Conservation (phyloP, 2,113 vertebrate species). For the Terrapene triunguis region DNA sequence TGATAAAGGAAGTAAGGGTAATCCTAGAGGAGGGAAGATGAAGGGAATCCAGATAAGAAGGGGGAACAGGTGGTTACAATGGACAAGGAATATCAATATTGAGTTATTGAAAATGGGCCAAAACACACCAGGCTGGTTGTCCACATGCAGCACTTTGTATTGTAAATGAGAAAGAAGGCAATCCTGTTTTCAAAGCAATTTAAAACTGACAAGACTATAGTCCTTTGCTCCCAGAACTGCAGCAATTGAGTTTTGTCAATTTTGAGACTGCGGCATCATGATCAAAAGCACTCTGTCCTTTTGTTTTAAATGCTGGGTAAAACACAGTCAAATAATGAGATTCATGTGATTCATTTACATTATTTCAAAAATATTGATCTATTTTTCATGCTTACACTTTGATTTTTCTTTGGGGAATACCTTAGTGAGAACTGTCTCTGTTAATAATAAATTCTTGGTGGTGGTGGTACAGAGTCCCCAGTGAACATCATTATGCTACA, state of each 20-base stretch:
- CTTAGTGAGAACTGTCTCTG: neutral
- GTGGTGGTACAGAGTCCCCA: neutral
- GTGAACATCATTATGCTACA: neutral
- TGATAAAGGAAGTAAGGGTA: neutral
- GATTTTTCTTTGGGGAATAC: neutral
- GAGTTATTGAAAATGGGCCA: neutral
- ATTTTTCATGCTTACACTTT: neutral
- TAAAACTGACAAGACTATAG: neutral
- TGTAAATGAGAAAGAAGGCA: neutral
- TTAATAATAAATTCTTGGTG: neutral
- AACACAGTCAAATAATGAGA: neutral
- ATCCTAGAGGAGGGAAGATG: neutral
- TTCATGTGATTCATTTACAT: neutral
- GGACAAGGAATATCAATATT: neutral
- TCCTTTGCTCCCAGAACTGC: conserved; percentile 53
- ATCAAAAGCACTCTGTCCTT: neutral
- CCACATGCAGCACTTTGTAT: neutral
- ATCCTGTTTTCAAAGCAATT: conserved; percentile 15
- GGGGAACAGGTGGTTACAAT: neutral
- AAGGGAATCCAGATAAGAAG: neutral
- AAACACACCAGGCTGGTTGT: neutral
- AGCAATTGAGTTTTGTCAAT: neutral
- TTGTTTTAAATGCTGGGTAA: conserved; percentile 14
- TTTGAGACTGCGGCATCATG: neutral
- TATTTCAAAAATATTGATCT: neutral